These are phyloP conservation scores for Neogobius melanostomus DNA, from an alignment of 2,113 vertebrate species.

Conservation along the genomic window DNA sequence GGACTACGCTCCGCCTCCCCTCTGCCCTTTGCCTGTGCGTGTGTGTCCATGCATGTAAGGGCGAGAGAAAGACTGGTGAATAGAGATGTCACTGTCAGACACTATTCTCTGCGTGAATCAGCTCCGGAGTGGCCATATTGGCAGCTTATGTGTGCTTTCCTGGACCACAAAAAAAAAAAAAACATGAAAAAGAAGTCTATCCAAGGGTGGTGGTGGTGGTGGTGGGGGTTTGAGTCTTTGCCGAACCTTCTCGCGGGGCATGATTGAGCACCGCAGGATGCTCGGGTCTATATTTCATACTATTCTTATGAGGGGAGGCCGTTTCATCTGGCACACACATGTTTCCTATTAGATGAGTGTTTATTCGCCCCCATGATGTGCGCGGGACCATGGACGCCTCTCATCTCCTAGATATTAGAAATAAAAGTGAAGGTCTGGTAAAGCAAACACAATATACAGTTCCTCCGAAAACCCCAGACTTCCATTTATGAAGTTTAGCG, in stretches of 20 bases:
- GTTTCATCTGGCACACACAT: slow-evolving; percentile 77
- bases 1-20: slow-evolving; percentile 55
- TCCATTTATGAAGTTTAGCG: slow-evolving; percentile 46
- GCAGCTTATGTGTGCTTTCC: slow-evolving; percentile 49
- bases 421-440: slow-evolving; percentile 59
- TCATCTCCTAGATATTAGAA: slow-evolving; percentile 72
- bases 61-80: slow-evolving; percentile 61
- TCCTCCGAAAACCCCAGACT: slow-evolving; percentile 35
- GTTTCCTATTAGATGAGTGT: slow-evolving; percentile 72
- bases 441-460: slow-evolving; percentile 66
- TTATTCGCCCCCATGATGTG: slow-evolving; percentile 76
- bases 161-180: not conserved
- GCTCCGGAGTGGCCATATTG: slow-evolving; percentile 69
- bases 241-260: slow-evolving; percentile 45
- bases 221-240: slow-evolving; percentile 38
- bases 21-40: slow-evolving; percentile 57
- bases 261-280: slow-evolving; percentile 64
- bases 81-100: slow-evolving; percentile 80
- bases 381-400: slow-evolving; percentile 65
- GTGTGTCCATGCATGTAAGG: slow-evolving; percentile 52
- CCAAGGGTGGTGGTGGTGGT: not conserved
- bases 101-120: slow-evolving; percentile 62
- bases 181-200: not conserved
- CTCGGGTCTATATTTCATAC: slow-evolving; percentile 69
- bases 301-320: slow-evolving; percentile 58